Evolutionary conservation across 2,113 vertebrate species (phyloP).

Genomic region (Muscicapa adusta): DNA sequence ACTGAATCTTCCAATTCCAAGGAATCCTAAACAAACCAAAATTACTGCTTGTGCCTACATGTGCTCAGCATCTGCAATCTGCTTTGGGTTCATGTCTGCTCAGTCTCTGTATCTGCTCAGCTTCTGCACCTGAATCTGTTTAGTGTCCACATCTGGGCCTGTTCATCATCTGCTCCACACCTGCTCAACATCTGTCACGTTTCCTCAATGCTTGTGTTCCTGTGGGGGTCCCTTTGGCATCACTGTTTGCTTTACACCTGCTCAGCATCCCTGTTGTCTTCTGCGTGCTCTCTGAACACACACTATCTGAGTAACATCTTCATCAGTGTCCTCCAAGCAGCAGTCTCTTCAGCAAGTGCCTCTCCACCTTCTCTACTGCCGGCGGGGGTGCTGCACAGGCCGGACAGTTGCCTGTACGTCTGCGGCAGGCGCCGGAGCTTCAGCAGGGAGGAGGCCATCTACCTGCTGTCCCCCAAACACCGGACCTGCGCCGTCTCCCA

Average conservation of each 20-base stretch:
- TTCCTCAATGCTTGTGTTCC: neutral
- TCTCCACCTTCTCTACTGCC: neutral
- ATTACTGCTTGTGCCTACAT: neutral
- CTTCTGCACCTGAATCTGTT: conserved; percentile 37
- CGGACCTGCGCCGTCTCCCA: neutral
- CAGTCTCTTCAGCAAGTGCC: neutral
- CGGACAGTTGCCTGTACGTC: neutral
- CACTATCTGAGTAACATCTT: neutral
- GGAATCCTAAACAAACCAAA: neutral
- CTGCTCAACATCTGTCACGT: conserved; percentile 5
- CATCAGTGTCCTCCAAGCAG: neutral
- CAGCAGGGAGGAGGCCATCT: neutral
- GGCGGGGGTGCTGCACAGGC: neutral
- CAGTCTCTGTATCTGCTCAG: conserved; percentile 32
- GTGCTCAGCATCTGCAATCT: conserved; percentile 15
- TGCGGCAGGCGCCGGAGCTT: neutral
- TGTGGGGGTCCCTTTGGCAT: neutral
- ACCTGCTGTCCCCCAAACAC: neutral
- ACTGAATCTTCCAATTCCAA: neutral
- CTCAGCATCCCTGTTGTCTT: neutral
- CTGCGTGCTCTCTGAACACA: neutral
- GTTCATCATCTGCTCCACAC: conserved; percentile 15
- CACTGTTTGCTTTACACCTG: neutral
- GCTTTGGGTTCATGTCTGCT: neutral
- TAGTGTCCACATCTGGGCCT: neutral